Percentiles rank a stretch among this genome's conserved stretches.
phyloP scores from a whole-genome alignment of 2,113 vertebrate genomes.

The Chelonoidis abingdonii region DNA sequence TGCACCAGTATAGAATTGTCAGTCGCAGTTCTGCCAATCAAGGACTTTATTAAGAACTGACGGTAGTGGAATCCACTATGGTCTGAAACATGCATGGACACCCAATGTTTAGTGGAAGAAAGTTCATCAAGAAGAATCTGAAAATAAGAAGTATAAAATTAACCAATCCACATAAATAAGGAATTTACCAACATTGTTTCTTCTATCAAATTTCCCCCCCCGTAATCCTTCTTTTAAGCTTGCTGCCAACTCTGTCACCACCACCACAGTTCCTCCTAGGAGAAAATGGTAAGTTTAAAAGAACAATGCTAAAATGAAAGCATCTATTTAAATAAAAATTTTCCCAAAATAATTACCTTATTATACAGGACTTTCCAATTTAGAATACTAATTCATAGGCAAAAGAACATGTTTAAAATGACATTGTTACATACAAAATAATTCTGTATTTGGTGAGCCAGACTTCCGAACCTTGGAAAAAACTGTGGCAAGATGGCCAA shows the following conservation, averaged over 20 bases:
- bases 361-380: neutral
- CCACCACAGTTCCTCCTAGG: neutral
- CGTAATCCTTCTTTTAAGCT: neutral
- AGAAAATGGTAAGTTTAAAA: neutral
- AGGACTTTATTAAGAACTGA: slow-evolving; percentile 92
- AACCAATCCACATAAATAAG: neutral
- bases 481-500: too few species aligned
- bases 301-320: neutral
- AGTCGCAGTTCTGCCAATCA: slow-evolving; percentile 79
- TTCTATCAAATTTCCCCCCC: neutral
- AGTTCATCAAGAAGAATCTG: slow-evolving; percentile 94
- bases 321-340: neutral
- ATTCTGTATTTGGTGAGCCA: neutral
- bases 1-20: slow-evolving; percentile 53
- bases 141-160: slow-evolving; percentile 20
- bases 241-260: neutral
- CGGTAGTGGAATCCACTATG: slow-evolving; percentile 99
- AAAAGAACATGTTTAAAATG: neutral
- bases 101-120: slow-evolving; percentile 92
- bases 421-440: neutral
- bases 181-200: neutral
- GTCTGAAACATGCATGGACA: slow-evolving; percentile 95
- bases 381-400: neutral
- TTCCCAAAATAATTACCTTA: neutral
- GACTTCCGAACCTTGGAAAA: neutral